phyloP scores from a whole-genome alignment of 1,140 invertebrate genomes.

The Dendrolimus kikuchii region DNA sequence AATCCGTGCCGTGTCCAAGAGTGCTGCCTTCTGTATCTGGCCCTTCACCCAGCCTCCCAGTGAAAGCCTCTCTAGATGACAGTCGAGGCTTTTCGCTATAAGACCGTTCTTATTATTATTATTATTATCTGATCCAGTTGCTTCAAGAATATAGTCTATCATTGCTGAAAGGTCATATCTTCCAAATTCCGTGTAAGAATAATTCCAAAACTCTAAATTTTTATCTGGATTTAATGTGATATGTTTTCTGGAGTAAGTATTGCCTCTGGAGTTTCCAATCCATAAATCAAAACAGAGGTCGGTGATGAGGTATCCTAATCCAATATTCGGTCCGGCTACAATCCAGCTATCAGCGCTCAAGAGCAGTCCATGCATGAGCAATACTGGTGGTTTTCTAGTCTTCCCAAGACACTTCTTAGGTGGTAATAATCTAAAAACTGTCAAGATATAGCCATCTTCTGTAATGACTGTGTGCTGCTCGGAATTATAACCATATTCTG shows the following conservation, averaged over 20 bases:
- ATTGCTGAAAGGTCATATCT: constrained; percentile 81
- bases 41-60: too few species aligned
- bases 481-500: constrained; percentile 30
- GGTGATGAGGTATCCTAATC: constrained; percentile 76
- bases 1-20: too few species aligned
- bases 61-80: too few species aligned
- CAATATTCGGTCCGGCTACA: constrained; percentile 75
- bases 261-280: constrained; percentile 81
- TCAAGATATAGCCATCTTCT: constrained; percentile 70
- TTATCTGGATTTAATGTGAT: constrained; percentile 68
- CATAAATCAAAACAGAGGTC: constrained; percentile 86
- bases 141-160: constrained; percentile 76
- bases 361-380: constrained; percentile 77
- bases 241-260: constrained; percentile 75
- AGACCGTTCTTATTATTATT: too few species aligned
- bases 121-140: constrained; percentile 64
- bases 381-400: constrained; percentile 26
- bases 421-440: constrained; percentile 56
- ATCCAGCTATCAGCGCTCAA: constrained; percentile 79
- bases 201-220: constrained; percentile 66
- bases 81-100: too few species aligned
- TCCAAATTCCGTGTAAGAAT: constrained; percentile 80
- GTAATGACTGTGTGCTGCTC: constrained; percentile 46
- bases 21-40: too few species aligned
- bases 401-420: constrained; percentile 20